A percentile compares a stretch with the other conserved stretches of the same genome.
phyloP scores from a whole-genome alignment of 2,888 invertebrate genomes.

The Scaptomyza parva region DNA sequence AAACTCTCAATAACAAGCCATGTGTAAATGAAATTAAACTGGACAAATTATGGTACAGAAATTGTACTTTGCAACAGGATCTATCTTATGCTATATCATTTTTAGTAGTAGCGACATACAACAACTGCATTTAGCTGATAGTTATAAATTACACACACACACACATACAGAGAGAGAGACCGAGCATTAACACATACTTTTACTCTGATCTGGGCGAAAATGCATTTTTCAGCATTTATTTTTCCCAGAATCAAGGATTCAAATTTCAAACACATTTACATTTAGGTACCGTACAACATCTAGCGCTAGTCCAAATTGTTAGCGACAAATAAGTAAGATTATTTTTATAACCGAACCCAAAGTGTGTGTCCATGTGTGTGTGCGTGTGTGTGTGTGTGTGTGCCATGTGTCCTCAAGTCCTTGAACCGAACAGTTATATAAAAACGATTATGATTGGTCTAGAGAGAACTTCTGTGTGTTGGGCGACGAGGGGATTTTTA shows the following conservation, averaged over 20 bases:
- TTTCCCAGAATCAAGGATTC: constrained; percentile 76
- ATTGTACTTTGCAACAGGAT: constrained; percentile 42
- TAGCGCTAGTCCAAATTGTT: constrained; percentile 37
- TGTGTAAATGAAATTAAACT: constrained; percentile 61
- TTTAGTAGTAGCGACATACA: constrained; percentile 59
- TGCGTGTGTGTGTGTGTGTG: constrained; percentile 35
- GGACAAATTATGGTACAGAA: constrained; percentile 60
- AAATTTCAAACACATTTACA: constrained; percentile 67
- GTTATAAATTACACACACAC: constrained; percentile 76
- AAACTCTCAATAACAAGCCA: constrained; percentile 2
- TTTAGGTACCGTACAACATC: constrained; percentile 52
- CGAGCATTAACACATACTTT: constrained; percentile 43
- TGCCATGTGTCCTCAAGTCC: constrained; percentile 51
- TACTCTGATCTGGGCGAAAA: constrained; percentile 60
- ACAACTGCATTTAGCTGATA: constrained; percentile 62
- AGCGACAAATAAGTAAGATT: constrained; percentile 79
- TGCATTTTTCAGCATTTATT: constrained; percentile 41
- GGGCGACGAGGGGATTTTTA: constrained; percentile 61
- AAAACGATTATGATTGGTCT: constrained; percentile 82
- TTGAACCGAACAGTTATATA: constrained; percentile 46
- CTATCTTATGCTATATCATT: constrained; percentile 34
- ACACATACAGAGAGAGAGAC: neutral
- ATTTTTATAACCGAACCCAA: constrained; percentile 73
- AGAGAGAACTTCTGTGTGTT: constrained; percentile 59
- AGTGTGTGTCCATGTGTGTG: constrained; percentile 10